Evolutionary conservation across 2,888 invertebrate species (phyloP).

Genomic region (Agriopis marginaria): DNA sequence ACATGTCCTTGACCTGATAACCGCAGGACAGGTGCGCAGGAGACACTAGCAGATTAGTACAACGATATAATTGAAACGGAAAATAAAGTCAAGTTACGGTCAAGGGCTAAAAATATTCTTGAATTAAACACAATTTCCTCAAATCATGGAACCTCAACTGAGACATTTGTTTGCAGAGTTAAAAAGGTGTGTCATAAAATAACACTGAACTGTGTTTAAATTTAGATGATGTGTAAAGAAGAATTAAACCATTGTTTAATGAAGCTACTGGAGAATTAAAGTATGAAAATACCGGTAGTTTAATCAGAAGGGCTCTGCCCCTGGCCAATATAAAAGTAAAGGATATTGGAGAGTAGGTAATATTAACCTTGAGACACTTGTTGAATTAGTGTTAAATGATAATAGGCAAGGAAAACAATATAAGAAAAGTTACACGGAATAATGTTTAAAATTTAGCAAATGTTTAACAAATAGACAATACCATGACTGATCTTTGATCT

Average conservation of each 20-base stretch:
- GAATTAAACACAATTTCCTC: constrained; percentile 4
- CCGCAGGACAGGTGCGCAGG: constrained; percentile 38
- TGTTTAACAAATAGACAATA: constrained; percentile 15
- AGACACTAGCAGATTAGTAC: constrained; percentile 18
- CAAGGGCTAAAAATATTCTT: constrained; percentile 19
- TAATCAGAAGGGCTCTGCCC: constrained; percentile 38
- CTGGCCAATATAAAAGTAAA: constrained; percentile 42
- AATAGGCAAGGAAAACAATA: constrained; percentile 11
- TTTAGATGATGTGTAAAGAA: constrained; percentile 17
- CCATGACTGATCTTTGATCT: constrained; percentile 4
- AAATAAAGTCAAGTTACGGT: constrained; percentile 29
- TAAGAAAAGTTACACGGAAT: constrained; percentile 15
- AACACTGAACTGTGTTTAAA: constrained; percentile 17
- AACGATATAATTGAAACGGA: constrained; percentile 5
- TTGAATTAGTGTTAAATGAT: constrained; percentile 5
- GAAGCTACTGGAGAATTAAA: constrained; percentile 18
- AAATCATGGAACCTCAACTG: constrained; percentile 3
- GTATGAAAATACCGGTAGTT: constrained; percentile 31
- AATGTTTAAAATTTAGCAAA: constrained; percentile 14
- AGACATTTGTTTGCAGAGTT: constrained; percentile 20
- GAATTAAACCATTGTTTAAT: constrained; percentile 24
- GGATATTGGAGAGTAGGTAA: constrained; percentile 20
- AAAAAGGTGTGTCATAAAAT: constrained; percentile 23
- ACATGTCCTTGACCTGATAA: constrained; percentile 42
- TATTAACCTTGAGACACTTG: constrained; percentile 14